Evolutionary conservation across 2,888 invertebrate genomes (phyloP).

Genomic region (Ectobius pallidus): DNA sequence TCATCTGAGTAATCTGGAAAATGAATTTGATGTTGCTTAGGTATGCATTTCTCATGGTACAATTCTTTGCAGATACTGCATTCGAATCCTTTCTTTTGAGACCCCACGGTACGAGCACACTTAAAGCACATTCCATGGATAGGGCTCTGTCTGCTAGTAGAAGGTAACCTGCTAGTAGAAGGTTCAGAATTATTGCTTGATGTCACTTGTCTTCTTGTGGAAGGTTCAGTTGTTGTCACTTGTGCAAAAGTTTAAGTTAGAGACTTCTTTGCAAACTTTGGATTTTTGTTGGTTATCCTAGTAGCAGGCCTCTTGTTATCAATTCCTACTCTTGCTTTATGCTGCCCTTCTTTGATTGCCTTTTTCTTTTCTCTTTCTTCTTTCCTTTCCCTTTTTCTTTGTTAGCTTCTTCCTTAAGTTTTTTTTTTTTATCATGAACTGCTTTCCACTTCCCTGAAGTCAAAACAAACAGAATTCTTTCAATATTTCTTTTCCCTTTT

Average conservation of each 20-base stretch:
- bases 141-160: no score
- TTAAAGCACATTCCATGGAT: no score
- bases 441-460: slow-evolving; percentile 19
- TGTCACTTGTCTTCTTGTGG: not conserved
- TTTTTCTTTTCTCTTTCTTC: slow-evolving; percentile 8
- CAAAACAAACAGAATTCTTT: slow-evolving; percentile 21
- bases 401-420: no score
- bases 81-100: not conserved
- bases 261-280: not conserved
- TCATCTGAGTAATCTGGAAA: slow-evolving; percentile 18
- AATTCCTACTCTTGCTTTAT: no score
- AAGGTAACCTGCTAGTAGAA: not conserved
- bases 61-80: not conserved
- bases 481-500: not conserved
- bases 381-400: not conserved
- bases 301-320: not conserved
- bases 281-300: no score
- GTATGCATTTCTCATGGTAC: not conserved
- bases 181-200: no score
- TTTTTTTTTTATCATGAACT: slow-evolving; percentile 12
- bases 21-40: slow-evolving; percentile 8
- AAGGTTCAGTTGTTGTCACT: not conserved
- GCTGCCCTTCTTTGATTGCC: not conserved
- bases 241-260: not conserved
- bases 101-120: not conserved